Evolutionary conservation across 2,113 vertebrate species (phyloP).

Genomic region (Orycteropus afer): DNA sequence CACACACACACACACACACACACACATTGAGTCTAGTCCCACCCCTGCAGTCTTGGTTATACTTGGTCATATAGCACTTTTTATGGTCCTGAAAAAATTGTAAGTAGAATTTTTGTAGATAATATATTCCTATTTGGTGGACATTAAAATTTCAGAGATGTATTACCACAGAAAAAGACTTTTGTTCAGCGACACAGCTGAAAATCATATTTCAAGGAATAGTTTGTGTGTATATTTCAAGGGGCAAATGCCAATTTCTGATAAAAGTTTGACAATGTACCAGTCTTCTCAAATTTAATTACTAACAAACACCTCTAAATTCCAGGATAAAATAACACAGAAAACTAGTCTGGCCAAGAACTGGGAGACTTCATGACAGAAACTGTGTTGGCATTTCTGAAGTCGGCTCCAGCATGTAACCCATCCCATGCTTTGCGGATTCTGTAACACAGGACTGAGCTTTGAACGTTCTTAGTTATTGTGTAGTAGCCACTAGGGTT

Average conservation of each 20-base stretch:
- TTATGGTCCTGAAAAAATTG: not conserved
- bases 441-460: not conserved
- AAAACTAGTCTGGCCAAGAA: not conserved
- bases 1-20: not conserved
- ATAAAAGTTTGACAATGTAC: slow-evolving; percentile 47
- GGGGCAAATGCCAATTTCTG: slow-evolving; percentile 44
- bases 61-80: not conserved
- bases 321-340: not conserved
- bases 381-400: slow-evolving; percentile 2
- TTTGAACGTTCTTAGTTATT: not conserved
- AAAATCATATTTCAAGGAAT: slow-evolving; percentile 20
- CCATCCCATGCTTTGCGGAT: not conserved
- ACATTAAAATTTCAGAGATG: slow-evolving; percentile 62
- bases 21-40: not conserved
- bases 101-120: slow-evolving; percentile 10
- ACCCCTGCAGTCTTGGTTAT: not conserved
- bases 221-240: slow-evolving; percentile 31
- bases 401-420: not conserved
- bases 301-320: not conserved
- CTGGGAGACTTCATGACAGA: not conserved
- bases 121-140: slow-evolving; percentile 32
- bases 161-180: slow-evolving; percentile 8
- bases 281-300: slow-evolving; percentile 39
- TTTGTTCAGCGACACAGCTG: slow-evolving; percentile 33
- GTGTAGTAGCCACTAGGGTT: not conserved